Conservation (phyloP, 2,797 vertebrate genomes). For the Malacoraja senta region DNA sequence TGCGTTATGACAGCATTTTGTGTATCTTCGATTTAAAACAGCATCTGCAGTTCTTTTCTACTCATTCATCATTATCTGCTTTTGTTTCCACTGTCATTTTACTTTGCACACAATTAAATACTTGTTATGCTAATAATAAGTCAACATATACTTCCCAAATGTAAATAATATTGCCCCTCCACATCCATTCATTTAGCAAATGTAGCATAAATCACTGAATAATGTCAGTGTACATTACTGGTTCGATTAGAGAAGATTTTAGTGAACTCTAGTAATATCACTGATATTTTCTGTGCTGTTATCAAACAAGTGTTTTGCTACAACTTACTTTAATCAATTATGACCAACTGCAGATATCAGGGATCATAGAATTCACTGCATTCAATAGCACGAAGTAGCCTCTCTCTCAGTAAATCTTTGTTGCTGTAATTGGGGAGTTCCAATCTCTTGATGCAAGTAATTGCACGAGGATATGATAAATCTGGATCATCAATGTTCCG, state of each 20-base stretch:
- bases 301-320: not conserved
- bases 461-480: conserved; percentile 34
- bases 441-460: conserved; percentile 44
- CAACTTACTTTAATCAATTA: not conserved
- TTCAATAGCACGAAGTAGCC: conserved; percentile 49
- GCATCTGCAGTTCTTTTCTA: too few species aligned
- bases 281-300: not conserved
- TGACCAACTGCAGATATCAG: not conserved
- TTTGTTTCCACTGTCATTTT: too few species aligned
- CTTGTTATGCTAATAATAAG: too few species aligned
- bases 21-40: too few species aligned
- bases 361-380: conserved; percentile 45
- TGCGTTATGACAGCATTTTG: too few species aligned
- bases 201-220: not conserved
- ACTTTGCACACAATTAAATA: not conserved
- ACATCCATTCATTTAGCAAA: not conserved
- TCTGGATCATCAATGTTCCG: conserved; percentile 44
- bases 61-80: too few species aligned
- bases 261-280: not conserved
- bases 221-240: too few species aligned
- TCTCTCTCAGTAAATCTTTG: conserved; percentile 47
- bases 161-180: not conserved
- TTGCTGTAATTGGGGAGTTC: conserved; percentile 57
- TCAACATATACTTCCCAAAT: not conserved
- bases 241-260: not conserved